Conservation (phyloP, 2,888 invertebrate genomes). For the Gymnosoma rotundatum region DNA sequence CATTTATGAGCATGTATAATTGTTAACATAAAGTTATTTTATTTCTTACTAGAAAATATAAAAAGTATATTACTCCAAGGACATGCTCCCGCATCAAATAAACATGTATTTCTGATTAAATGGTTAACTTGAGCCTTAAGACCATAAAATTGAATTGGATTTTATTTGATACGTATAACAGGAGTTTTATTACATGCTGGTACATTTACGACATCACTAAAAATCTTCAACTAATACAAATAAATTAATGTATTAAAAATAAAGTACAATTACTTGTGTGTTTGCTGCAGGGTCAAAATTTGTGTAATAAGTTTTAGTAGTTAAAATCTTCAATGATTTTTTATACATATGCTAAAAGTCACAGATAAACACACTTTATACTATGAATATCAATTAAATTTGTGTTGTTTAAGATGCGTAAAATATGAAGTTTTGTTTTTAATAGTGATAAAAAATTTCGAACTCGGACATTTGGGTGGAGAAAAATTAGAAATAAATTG, state of each 20-base stretch:
- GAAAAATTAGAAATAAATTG: too few species aligned
- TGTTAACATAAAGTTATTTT: conserved; percentile 8
- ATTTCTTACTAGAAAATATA: neutral
- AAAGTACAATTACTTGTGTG: neutral
- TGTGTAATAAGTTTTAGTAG: too few species aligned
- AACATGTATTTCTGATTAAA: conserved; percentile 65
- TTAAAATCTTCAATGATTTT: too few species aligned
- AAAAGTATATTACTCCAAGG: conserved; percentile 46
- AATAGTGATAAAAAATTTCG: too few species aligned
- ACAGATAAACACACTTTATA: too few species aligned
- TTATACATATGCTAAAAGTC: too few species aligned
- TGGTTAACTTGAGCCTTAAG: conserved; percentile 54
- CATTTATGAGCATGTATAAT: conserved; percentile 30
- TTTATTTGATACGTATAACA: conserved; percentile 43
- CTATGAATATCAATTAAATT: too few species aligned
- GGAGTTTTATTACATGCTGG: conserved; percentile 58
- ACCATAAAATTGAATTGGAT: conserved; percentile 64
- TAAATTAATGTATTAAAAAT: neutral
- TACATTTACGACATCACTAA: neutral
- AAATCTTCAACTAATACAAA: neutral
- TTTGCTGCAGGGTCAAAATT: neutral
- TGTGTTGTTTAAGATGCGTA: too few species aligned
- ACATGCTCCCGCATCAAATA: conserved; percentile 65
- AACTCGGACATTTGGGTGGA: too few species aligned
- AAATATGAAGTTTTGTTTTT: too few species aligned